A percentile compares a stretch with the other conserved stretches of the same genome.
Evolutionary conservation across 2,888 invertebrate genomes (phyloP).

Genomic region (Gerosis bhagava): DNA sequence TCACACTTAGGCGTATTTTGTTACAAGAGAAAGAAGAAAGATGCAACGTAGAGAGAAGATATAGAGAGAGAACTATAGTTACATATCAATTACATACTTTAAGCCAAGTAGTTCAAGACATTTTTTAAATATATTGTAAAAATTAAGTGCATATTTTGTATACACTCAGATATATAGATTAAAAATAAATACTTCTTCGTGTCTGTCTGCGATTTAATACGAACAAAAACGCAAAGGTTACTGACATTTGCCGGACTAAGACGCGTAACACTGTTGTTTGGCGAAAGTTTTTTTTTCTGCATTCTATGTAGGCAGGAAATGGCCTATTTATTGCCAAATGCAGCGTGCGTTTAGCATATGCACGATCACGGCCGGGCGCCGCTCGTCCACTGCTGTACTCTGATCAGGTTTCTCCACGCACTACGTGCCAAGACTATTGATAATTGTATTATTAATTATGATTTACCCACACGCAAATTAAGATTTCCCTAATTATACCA

Average conservation of each 20-base stretch:
- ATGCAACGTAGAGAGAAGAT: no score
- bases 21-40: no score
- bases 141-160: no score
- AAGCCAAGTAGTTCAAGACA: no score
- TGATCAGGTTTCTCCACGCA: constrained; percentile 53
- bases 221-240: constrained; percentile 17
- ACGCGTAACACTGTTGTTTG: constrained; percentile 27
- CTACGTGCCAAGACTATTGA: constrained; percentile 55
- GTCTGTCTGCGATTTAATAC: no score
- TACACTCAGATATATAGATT: no score
- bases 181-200: no score
- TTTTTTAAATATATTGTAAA: no score
- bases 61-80: no score
- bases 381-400: constrained; percentile 28
- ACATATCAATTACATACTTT: no score
- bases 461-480: constrained; percentile 36
- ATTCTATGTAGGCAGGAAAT: constrained; percentile 59
- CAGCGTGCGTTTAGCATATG: constrained; percentile 54
- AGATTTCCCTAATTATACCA: constrained; percentile 48
- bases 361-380: constrained; percentile 51
- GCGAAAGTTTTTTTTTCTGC: constrained; percentile 52
- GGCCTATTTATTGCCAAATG: constrained; percentile 60
- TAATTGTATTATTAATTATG: constrained; percentile 35
- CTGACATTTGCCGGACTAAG: constrained; percentile 14
- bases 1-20: no score